Percentiles rank a stretch among this genome's conserved stretches.
Conservation (phyloP, 2,113 vertebrate species). For the Gavialis gangeticus region DNA sequence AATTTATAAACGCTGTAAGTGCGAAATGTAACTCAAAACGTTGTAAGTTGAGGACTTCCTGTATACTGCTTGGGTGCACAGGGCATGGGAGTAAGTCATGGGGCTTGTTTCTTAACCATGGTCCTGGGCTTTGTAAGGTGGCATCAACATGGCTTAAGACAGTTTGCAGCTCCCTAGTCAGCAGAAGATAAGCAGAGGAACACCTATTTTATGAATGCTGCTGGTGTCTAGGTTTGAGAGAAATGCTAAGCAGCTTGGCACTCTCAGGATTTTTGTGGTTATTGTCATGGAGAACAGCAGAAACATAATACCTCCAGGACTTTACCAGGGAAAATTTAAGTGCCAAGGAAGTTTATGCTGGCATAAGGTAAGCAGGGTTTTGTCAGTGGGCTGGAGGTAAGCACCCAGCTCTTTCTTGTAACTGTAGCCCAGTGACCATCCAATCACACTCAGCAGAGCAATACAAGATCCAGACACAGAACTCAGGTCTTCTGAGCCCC, state of each 20-base stretch:
- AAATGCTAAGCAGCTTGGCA: background rate
- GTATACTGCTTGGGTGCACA: too few species aligned
- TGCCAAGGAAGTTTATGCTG: fast-evolving
- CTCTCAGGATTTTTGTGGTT: background rate
- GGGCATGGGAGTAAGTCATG: too few species aligned
- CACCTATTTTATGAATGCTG: background rate
- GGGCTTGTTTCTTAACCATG: too few species aligned
- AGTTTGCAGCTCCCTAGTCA: too few species aligned
- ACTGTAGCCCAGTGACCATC: background rate
- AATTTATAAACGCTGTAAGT: too few species aligned
- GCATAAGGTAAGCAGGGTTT: slow-evolving; percentile 1
- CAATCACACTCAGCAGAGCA: background rate
- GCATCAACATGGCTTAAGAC: too few species aligned
- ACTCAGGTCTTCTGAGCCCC: background rate
- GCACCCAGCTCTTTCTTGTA: background rate
- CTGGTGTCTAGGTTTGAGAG: background rate
- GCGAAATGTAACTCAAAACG: too few species aligned
- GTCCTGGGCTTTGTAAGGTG: too few species aligned
- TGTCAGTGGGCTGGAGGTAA: background rate
- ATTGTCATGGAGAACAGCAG: background rate
- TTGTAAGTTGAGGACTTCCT: too few species aligned
- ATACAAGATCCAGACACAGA: background rate
- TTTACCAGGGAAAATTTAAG: background rate
- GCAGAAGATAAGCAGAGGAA: background rate
- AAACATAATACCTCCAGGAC: background rate